Percentiles rank a stretch among this genome's conserved stretches.
Conservation (phyloP, 1,140 invertebrate genomes). For the Macrostomum lignano region DNA sequence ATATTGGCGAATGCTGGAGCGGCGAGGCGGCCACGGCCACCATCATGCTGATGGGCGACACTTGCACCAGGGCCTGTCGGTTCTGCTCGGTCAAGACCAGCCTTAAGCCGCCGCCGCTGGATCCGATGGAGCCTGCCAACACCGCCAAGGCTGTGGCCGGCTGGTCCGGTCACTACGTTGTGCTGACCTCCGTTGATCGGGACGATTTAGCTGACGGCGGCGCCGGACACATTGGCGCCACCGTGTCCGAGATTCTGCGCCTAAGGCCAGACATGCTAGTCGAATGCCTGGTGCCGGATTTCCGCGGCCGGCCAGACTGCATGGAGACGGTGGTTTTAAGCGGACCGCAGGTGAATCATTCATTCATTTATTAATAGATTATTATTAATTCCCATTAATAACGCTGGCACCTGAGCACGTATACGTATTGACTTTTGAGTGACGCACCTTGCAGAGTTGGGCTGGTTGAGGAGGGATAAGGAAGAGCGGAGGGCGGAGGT, state of each 20-base stretch:
- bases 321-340: constrained; percentile 47
- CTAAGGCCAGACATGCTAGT: constrained; percentile 55
- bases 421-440: too few relatives aligned
- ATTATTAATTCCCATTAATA: too few relatives aligned
- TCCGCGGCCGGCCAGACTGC: constrained; percentile 46
- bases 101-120: constrained; percentile 53
- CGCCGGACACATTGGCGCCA: constrained; percentile 59
- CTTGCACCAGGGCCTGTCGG: constrained; percentile 39
- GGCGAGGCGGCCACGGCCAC: constrained; percentile 36
- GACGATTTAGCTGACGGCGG: constrained; percentile 79
- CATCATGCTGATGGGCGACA: constrained; percentile 34
- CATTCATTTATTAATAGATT: too few relatives aligned
- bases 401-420: too few relatives aligned
- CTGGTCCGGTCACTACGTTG: constrained; percentile 88
- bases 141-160: constrained; percentile 63
- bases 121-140: constrained; percentile 63
- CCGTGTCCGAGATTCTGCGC: constrained; percentile 26
- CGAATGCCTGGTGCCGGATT: constrained; percentile 87
- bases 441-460: too few relatives aligned
- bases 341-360: constrained; percentile 58
- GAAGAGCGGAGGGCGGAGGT: too few relatives aligned
- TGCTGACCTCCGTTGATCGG: constrained; percentile 83
- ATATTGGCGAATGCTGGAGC: constrained; percentile 97
- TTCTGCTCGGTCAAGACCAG: constrained; percentile 98
- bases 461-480: too few relatives aligned